Evolutionary conservation across 2,797 vertebrate species (phyloP).

Genomic region (Onychomys arenicola): DNA sequence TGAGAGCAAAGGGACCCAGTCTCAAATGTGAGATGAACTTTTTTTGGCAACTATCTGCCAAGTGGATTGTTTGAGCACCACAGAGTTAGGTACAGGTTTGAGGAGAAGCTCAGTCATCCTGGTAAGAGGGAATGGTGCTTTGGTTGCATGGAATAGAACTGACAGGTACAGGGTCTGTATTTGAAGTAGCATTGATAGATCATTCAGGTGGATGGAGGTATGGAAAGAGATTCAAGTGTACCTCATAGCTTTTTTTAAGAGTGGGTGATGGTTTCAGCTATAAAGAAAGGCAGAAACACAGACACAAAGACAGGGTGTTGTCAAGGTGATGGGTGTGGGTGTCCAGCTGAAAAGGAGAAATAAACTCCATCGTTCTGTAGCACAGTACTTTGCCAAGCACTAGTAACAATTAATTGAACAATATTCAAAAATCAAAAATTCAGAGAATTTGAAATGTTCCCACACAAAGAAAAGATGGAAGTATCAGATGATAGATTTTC

Average conservation of each 20-base stretch:
- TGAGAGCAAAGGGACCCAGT: background rate
- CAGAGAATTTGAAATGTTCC: background rate
- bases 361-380: background rate
- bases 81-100: background rate
- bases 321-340: rapidly evolving
- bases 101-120: background rate
- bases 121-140: background rate
- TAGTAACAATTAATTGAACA: background rate
- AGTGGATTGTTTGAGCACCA: background rate
- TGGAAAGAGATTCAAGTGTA: background rate
- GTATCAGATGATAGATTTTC: background rate
- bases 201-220: background rate
- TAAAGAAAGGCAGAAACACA: background rate
- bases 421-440: background rate
- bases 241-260: background rate
- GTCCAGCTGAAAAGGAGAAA: background rate
- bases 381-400: background rate
- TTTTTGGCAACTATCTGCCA: background rate
- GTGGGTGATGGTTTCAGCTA: background rate
- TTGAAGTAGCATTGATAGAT: background rate
- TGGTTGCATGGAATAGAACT: background rate
- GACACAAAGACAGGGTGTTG: background rate
- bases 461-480: background rate
- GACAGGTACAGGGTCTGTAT: background rate
- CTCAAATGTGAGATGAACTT: background rate